Evolutionary conservation across 2,113 vertebrate genomes (phyloP).

Genomic region (Equus przewalskii): DNA sequence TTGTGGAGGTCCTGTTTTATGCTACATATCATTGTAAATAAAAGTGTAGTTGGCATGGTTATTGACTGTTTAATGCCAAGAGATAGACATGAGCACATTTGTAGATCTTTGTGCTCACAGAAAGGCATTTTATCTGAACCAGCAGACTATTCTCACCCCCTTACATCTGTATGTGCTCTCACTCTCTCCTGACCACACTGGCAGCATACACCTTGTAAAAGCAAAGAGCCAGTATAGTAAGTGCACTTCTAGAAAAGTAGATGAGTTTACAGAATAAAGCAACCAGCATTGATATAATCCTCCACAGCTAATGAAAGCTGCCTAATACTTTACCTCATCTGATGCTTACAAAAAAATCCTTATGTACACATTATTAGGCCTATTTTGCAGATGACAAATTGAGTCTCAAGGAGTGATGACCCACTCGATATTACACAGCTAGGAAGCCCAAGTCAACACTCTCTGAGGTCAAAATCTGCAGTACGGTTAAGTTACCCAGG

Average conservation of each 20-base stretch:
- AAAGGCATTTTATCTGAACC: conserved; percentile 55
- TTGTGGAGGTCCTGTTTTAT: conserved; percentile 24
- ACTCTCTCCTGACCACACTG: neutral
- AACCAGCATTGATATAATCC: neutral
- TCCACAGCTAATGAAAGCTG: neutral
- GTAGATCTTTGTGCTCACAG: conserved; percentile 7
- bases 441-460: neutral
- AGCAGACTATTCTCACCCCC: neutral
- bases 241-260: neutral
- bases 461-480: conserved; percentile 22
- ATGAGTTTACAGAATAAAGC: neutral
- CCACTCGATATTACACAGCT: neutral
- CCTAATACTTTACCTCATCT: neutral
- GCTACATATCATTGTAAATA: conserved; percentile 78
- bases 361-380: neutral
- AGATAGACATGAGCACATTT: neutral
- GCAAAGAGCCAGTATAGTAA: neutral
- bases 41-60: conserved; percentile 74
- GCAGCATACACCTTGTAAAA: neutral
- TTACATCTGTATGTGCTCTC: neutral
- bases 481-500: neutral
- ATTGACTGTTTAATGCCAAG: conserved; percentile 75
- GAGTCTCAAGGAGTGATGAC: neutral
- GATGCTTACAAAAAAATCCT: neutral
- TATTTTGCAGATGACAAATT: neutral